These are phyloP conservation scores for Seira ritae DNA, from an alignment of 2,888 invertebrate genomes.

Conservation along the genomic window DNA sequence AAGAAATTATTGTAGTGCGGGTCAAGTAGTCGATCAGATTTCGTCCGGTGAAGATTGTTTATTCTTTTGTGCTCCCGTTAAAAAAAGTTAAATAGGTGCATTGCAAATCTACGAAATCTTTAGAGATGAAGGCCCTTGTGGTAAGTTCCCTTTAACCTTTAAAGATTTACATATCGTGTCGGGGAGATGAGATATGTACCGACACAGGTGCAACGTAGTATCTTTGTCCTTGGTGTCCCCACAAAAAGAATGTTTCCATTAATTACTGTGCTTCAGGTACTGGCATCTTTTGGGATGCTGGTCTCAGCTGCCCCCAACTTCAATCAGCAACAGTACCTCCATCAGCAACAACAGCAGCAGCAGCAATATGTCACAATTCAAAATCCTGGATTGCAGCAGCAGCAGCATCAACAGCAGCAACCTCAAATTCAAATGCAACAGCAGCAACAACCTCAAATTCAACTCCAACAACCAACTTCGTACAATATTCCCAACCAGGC, in stretches of 20 bases:
- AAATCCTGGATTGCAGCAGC: neutral
- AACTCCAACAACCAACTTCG: constrained; percentile 24
- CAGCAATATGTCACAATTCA: constrained; percentile 15
- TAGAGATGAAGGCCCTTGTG: constrained; percentile 66
- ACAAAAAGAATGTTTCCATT: too few relatives aligned
- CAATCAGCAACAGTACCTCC: constrained; percentile 51
- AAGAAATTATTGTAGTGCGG: constrained; percentile 23
- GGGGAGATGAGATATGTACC: too few relatives aligned
- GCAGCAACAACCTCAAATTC: constrained; percentile 16
- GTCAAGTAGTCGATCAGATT: constrained; percentile 55
- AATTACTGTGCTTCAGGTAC: constrained; percentile 63
- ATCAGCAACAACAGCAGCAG: constrained; percentile 33
- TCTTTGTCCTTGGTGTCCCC: neutral
- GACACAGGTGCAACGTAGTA: too few relatives aligned
- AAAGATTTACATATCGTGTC: too few relatives aligned
- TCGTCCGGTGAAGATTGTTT: constrained; percentile 38
- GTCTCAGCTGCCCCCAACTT: constrained; percentile 71
- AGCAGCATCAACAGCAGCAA: constrained; percentile 34
- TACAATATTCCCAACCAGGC: constrained; percentile 28
- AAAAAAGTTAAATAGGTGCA: neutral
- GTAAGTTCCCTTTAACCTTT: constrained; percentile 60
- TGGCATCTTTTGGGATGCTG: constrained; percentile 73
- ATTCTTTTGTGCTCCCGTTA: constrained; percentile 9
- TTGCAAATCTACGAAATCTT: neutral
- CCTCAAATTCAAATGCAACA: constrained; percentile 8